Base-by-base conservation (phyloP, 64 coral and sea anemone genomes). In the Hydrozoanthus tunicans region DNA sequence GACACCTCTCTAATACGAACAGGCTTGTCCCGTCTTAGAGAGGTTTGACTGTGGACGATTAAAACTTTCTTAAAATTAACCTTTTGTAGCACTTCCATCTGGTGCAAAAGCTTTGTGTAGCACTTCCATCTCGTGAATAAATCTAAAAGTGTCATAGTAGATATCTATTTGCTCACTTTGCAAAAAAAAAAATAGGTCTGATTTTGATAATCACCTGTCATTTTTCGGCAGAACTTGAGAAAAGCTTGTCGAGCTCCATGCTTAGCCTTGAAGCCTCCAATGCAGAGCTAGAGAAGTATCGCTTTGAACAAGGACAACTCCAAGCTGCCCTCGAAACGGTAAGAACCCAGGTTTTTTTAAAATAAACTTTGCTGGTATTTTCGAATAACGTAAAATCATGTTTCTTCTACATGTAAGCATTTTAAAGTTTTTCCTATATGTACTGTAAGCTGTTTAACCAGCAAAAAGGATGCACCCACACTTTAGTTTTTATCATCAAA, bases 191-290 rank as follows among this genome's bases (percentile, higher is more conserved):
- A 43, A 43, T 43, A 43, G 32, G 32, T 43, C 32, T 91, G 79
- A 74, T 53, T 58, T 25, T 10, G 9, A 14, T 55, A 2, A 0
- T 27, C 77, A 26, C 4, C 62, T 13, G 12, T 14, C 17, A 20
- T 27, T 80, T 51, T 51, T 55, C 61, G 54, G 8, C 56, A 89
- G 97, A 99, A 74, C 94, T 99, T 10, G 97, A 96, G 61, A 93
- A 91, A 58, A 99, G 97, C 90, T 84, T 99, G 75, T 99, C 97
- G 53, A 99, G 94, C 77, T 99, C 97, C 1, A 80, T 99, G 53
- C 76, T 96, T 4, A 99, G 93, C 75, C 75, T 99, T 9, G 97
- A 99, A 82, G 97, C 97, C 14, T 95, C 97, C 11, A 99, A 99
- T 82, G 97, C 97, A 52, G 97, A 99, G 83, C 89, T 99, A 6